Base-by-base conservation (phyloP, 2,113 vertebrate species). In the Rhinogobius similis region DNA sequence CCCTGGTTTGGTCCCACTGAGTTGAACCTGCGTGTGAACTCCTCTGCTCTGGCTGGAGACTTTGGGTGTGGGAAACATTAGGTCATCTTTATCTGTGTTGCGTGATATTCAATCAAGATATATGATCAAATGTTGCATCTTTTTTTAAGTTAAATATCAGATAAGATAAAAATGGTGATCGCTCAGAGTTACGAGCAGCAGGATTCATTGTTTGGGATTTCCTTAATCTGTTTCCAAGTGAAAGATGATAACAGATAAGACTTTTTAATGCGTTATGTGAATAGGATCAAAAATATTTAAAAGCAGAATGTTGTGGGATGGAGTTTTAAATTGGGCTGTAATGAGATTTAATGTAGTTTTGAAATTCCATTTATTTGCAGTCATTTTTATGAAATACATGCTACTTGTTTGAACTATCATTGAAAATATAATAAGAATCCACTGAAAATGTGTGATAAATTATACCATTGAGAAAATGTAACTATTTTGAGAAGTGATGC, bases 21-120 rank as follows among this genome's bases (percentile, higher is more conserved):
- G 79, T 63, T 85, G 81, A 85, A 87, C 85, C 75, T 80, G 81
- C 73, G 64, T 86, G 80, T 89, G 87, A 89, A 85, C 86, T 77
- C 76, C n/a, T 27, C 46, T 43, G 70, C 46, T 68, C 70, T 55
- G 65, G 63, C 55, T 73, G 46, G 56, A 59, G 78, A 75, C 46
- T 48, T 16, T 36, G 32, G 66, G 65, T 26, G 52, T 65, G 52
- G n/a, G n/a, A n/a, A n/a, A n/a, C n/a, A n/a, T 67, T 10, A 4
- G 20, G 32, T 61, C 58, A 61, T 61, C 58, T 61, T 38, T 38
- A 36, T 38, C 58, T 61, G 7, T n/a, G 27, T n/a, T 11, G 2
- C 58, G 12, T 10, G 1, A 13, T 41, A 13, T 9, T 61, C 36
- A 61, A 61, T 61, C 20, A 29, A 29, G 55, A 59, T 38, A 12